phyloP scores from a whole-genome alignment of 1,140 invertebrate species.

The Tetramorium parvispinum region DNA sequence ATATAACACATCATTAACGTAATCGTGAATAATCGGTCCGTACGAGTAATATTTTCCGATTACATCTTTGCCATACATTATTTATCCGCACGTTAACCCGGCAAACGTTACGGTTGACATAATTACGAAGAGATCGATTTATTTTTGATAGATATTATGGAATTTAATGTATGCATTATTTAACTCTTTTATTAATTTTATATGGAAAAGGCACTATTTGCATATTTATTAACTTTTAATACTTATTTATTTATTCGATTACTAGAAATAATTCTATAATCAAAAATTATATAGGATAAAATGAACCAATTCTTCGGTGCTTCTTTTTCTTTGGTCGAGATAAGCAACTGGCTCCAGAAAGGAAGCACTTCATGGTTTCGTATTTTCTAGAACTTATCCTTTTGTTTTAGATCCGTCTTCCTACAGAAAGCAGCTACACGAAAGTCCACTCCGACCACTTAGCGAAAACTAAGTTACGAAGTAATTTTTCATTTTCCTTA shows the following conservation, averaged over 20 bases:
- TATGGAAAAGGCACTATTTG: neutral
- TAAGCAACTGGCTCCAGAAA: conserved; percentile 33
- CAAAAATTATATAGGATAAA: neutral
- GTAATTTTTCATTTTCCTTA: conserved; percentile 65
- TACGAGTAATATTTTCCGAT: conserved; percentile 62
- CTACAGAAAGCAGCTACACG: conserved; percentile 53
- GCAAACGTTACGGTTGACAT: conserved; percentile 45
- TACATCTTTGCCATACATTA: conserved; percentile 44
- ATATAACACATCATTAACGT: conserved; percentile 71
- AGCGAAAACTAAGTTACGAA: conserved; percentile 64
- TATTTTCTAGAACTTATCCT: conserved; percentile 57
- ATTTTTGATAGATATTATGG: neutral
- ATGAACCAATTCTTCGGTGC: neutral
- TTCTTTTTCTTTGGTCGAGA: conserved; percentile 2
- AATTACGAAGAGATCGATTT: conserved; percentile 47
- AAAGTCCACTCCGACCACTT: conserved; percentile 62
- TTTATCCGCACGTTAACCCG: conserved; percentile 7
- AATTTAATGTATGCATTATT: conserved; percentile 22
- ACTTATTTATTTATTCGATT: neutral
- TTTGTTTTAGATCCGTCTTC: conserved; percentile 60
- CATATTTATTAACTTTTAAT: neutral
- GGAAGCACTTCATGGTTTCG: conserved; percentile 47
- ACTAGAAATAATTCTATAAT: conserved; percentile 2
- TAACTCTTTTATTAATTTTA: conserved; percentile 8
- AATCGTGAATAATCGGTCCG: conserved; percentile 76